Base-by-base conservation (phyloP, 2,888 invertebrate genomes). In the Clostera curtula region DNA sequence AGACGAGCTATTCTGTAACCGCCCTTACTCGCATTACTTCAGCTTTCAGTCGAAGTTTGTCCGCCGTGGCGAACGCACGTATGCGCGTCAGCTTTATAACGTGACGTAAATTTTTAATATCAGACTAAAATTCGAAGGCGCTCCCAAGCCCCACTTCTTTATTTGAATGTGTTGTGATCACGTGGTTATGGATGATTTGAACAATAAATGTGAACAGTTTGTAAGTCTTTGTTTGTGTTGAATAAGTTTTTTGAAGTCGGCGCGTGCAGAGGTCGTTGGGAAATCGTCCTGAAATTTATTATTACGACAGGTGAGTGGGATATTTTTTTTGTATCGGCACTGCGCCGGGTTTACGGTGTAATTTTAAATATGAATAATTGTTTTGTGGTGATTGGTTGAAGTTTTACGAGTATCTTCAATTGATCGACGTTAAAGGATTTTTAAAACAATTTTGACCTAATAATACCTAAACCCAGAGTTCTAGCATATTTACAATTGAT, bases 221-320 rank as follows among this genome's bases (percentile, higher is more conserved):
- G 36, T 47, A 46, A 41, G 42, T 43, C 40, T 53, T 53, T 40
- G 42, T 40, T 55, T 55, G 62, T 57, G 54, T 44, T 62, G 49
- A 68, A 56, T 66, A 59, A 72, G 73, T 72, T 75, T 66, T 63
- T 53, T 70, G 69, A 73, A 73, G 75, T 75, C 71, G 56, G 55
- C 62, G 59, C 59, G 55, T 52, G 62, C 53, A 52, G 53, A 47
- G 44, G 53, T 60, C 51, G 56, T 55, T 56, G 57, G 55, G 59
- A 58, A 54, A 56, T 52, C 63, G 70, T 66, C 63, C 72, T 77
- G 75, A 67, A 56, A 60, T 65, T 65, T 61, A 50, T 64, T 54
- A 52, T 60, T 69, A 55, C 61, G 55, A 57, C 49, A 63, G 75
- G 76, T 75, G 46, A 67, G 73, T 56, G 31, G 9, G 7, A 11